Evolutionary conservation across 2,888 invertebrate genomes (phyloP).

Genomic region (Nomada ferruginata): DNA sequence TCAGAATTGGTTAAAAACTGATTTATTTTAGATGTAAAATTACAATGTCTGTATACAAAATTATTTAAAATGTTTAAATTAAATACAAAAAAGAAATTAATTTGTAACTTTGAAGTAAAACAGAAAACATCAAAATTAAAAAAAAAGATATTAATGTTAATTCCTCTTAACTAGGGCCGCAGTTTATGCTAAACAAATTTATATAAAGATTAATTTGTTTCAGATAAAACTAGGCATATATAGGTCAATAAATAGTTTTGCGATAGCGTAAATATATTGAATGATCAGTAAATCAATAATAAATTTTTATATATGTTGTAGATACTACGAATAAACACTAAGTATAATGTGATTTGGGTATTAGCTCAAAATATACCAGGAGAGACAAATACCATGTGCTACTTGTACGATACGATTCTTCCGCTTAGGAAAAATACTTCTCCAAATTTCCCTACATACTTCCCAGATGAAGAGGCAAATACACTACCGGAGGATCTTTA

Average conservation of each 20-base stretch:
- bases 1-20: conserved; percentile 9
- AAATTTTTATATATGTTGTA: conserved; percentile 86
- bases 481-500: conserved; percentile 89
- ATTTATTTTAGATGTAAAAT: neutral
- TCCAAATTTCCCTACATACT: conserved; percentile 93
- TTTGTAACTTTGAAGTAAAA: neutral
- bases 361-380: conserved; percentile 93
- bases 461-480: conserved; percentile 86
- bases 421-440: conserved; percentile 78
- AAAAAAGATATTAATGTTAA: neutral
- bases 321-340: conserved; percentile 96
- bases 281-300: conserved; percentile 17
- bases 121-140: neutral
- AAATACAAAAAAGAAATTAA: no score
- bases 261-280: conserved; percentile 6
- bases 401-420: conserved; percentile 92
- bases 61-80: no score
- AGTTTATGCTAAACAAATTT: conserved; percentile 4
- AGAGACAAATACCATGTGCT: conserved; percentile 90
- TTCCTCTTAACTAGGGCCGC: neutral
- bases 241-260: conserved; percentile 27
- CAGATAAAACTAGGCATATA: neutral
- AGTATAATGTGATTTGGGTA: conserved; percentile 96
- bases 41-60: no score
- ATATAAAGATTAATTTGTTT: neutral